phyloP scores from a whole-genome alignment of 2,888 invertebrate species.

The Ormyrus nitidulus region DNA sequence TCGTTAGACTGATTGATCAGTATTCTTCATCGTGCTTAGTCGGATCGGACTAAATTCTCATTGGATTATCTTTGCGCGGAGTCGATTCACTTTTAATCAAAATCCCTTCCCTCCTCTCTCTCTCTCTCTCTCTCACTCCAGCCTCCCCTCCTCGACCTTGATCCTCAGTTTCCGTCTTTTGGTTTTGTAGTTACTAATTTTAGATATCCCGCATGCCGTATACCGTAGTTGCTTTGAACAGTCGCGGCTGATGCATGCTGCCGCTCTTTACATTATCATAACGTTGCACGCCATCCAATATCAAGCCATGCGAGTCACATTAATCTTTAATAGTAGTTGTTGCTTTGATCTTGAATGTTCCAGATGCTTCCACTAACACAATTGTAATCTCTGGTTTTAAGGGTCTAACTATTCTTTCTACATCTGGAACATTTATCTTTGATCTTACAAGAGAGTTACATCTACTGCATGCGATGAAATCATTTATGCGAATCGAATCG shows the following conservation, averaged over 20 bases:
- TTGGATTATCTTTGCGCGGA: conserved; percentile 60
- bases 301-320: conserved; percentile 57
- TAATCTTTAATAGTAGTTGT: conserved; percentile 48
- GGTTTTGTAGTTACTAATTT: conserved; percentile 49
- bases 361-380: conserved; percentile 19
- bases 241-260: conserved; percentile 48
- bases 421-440: conserved; percentile 44
- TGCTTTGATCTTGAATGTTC: conserved; percentile 58
- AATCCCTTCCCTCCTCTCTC: conserved; percentile 42
- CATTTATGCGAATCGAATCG: conserved; percentile 23
- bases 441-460: conserved; percentile 49
- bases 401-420: conserved; percentile 48
- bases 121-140: conserved; percentile 41
- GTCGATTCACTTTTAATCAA: conserved; percentile 67
- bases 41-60: no score
- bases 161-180: conserved; percentile 54
- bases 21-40: neutral
- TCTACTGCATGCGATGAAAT: conserved; percentile 51
- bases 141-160: conserved; percentile 23
- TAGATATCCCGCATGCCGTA: conserved; percentile 53
- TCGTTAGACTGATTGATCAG: conserved; percentile 17
- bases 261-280: conserved; percentile 43
- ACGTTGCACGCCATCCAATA: conserved; percentile 48
- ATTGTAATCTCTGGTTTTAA: neutral
- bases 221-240: conserved; percentile 50